Evolutionary conservation across 2,888 invertebrate genomes (phyloP), one percentile per base, ranked within the genome.

Genomic region (Apodemia duryi): DNA sequence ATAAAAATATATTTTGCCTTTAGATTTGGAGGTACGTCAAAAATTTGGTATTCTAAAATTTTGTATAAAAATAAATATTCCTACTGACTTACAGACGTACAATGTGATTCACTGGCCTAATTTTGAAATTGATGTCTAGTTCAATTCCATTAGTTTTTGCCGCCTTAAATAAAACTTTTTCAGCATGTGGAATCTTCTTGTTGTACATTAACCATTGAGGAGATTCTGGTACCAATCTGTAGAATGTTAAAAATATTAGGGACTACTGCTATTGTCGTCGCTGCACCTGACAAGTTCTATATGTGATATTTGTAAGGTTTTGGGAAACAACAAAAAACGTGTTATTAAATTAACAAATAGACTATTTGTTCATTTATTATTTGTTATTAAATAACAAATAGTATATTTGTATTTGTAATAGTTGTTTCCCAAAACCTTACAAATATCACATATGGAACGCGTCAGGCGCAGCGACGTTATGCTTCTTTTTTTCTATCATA

Each of bases 161-260:
- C 9, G 88, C 90, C 29, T 75, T 72, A n/a, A 72, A 69, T n/a
- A 91, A 69, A 60, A 81, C 69, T 60, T 76, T 77, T 74, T 91
- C 91, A 13, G 91, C 89, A 64, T 71, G 63, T 3, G 66, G 32
- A 68, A 87, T 84, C 74, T 83, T 85, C 67, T 85, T 82, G 64
- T 85, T 88, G 67, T 75, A 83, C 32, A 91, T 67, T 61, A 90
- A 74, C 91, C 90, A 91, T 62, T 87, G 89, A 2, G 91, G 91
- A n/a, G 90, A 90, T 75, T 91, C 89, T 11, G 89, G 86, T 64
- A 76, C 74, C 86, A 86, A 88, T 69, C 91, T 89, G 63, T n/a
- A 60, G 60, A 29, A 13, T 28, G 13, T 11, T 13, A 49, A 62
- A 13, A 43, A 43, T 0, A 11, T 43, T 13, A 38, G 21, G 4